Base-by-base conservation (phyloP, 2,888 invertebrate genomes). In the Scaptomyza parva region DNA sequence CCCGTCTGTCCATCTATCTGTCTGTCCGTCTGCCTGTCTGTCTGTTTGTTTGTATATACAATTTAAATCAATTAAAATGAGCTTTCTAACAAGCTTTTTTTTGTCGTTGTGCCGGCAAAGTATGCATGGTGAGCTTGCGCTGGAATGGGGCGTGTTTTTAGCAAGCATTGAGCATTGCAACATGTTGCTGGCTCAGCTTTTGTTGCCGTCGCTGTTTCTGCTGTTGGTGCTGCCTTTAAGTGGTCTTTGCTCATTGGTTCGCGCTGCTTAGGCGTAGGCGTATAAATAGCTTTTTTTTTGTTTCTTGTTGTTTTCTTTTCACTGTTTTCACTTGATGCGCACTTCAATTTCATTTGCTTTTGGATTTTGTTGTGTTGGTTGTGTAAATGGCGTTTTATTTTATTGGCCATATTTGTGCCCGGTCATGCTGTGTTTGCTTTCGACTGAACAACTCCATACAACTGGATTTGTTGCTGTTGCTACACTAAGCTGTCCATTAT, bases 391-490 rank as follows among this genome's bases (percentile, higher is more conserved):
- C 86, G 84, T 83, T 74, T 82, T 82, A 78, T 86, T 80, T 86
- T 83, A 86, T 88, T 85, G 84, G 88, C 86, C 88, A 85, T 85
- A 84, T 88, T 88, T 86, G 65, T 86, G 81, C 78, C 33, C 61
- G 74, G 85, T 82, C 88, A 82, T 82, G 85, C 88, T 73, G 80
- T 82, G 87, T 82, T 82, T 88, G 83, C 83, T 62, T 74, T 59
- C 40, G 44, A 43, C 72, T 60, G 53, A 71, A 65, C 72, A 66
- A 63, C 71, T 71, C 57, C 57, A 75, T 70, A 55, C 62, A 66
- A 60, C 76, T 62, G 50, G 35, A 26, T 73, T 54, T 66, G 75
- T 55, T 67, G 63, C 60, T 60, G 68, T 59, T 60, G 66, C 66
- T 58, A 57, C 85, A 68, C 68, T 80, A 75, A 75, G 70, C 79